These are phyloP conservation scores for Archivesica marissinica DNA, from an alignment of 1,140 invertebrate species.

Conservation along the genomic window DNA sequence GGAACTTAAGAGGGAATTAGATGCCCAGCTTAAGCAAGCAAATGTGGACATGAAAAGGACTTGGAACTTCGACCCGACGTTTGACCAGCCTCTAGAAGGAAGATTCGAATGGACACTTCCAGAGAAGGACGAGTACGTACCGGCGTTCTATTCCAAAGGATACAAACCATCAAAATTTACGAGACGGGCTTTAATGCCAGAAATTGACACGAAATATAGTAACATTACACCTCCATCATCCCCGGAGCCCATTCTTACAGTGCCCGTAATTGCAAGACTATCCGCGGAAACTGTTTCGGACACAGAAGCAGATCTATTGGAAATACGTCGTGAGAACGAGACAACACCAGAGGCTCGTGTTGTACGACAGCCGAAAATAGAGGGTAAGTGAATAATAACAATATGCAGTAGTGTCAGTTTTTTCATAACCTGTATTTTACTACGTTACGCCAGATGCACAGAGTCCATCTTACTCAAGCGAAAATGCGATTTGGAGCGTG, in stretches of 20 bases:
- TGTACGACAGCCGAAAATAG: constrained; percentile 45
- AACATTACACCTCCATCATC: not conserved
- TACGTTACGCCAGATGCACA: not conserved
- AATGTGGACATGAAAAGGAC: constrained; percentile 2
- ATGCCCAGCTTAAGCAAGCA: constrained; percentile 23
- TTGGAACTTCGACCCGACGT: constrained; percentile 47
- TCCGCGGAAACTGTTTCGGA: not conserved
- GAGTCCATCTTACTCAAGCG: not conserved
- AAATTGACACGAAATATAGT: constrained; percentile 9
- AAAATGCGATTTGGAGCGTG: not conserved
- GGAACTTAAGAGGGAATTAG: constrained; percentile 13
- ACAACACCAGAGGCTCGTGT: constrained; percentile 53
- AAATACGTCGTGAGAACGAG: constrained; percentile 38
- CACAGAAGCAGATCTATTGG: constrained; percentile 10
- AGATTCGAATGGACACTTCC: constrained; percentile 37
- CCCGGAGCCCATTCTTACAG: not conserved
- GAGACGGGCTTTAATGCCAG: not conserved
- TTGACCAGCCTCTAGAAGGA: constrained; percentile 34
- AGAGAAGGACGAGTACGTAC: constrained; percentile 19
- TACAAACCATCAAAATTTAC: constrained; percentile 37
- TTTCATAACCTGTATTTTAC: too few species aligned
- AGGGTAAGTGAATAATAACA: constrained; percentile 25
- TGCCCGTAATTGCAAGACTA: not conserved
- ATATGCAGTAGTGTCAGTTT: not conserved
- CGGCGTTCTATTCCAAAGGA: constrained; percentile 33